Evolutionary conservation across 2,797 vertebrate genomes (phyloP), one percentile per base, ranked within the genome.

Genomic region (Petrocephalus sullivani): DNA sequence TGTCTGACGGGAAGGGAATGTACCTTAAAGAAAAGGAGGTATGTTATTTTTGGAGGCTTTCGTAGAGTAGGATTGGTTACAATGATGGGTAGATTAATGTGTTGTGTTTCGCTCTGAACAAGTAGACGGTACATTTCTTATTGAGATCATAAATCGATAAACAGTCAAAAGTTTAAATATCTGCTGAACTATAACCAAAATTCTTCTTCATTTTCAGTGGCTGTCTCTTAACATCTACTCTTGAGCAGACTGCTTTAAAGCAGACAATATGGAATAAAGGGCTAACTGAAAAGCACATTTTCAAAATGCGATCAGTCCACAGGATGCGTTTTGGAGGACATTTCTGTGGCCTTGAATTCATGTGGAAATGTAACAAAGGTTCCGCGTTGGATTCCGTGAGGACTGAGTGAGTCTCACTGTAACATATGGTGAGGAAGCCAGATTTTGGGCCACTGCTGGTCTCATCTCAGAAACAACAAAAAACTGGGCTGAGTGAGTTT

Each of bases 211-310:
- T 88, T 95, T 92, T n/a, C 89, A 96, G 95, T 96, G 95, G 95
- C 88, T 96, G 92, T 90, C 91, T 85, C 37, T 96, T 56, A 91
- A 93, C 0, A 94, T 96, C 93, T 96, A 95, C 90, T 94, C 92
- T 28, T 95, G 91, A 94, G 0, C 64, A 58, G 60, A 2, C 37
- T 8, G 37, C 37, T 41, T 53, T 8, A 37, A 9, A 53, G 78
- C 41, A 60, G 41, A 41, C n/a, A 6, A 21, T 64, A 41, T 61
- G 57, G 58, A 51, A 53, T 33, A 41, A 51, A 33, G 57, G 12
- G 23, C 61, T 64, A 64, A 64, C 2, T 64, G 21, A 64, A 28
- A 3, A 28, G 9, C 23, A 28, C 10, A 67, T 64, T 64, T 28
- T 23, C 3, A 12, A 67, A 33, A 28, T 23, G 12, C 61, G 28